These are phyloP conservation scores for Latrodectus hesperus DNA, from an alignment of 2,888 invertebrate genomes.

Conservation along the genomic window DNA sequence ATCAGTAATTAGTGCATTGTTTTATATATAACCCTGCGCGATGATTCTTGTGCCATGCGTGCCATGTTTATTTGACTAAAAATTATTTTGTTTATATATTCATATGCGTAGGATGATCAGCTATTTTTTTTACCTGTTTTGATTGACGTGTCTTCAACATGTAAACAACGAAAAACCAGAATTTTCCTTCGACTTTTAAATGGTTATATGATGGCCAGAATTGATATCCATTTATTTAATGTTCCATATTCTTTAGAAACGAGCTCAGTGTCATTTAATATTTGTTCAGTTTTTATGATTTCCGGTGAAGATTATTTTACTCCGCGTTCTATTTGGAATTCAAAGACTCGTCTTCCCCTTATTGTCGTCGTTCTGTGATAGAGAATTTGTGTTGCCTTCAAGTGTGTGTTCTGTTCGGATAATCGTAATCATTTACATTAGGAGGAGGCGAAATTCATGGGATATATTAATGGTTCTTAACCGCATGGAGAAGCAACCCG, in stretches of 20 bases:
- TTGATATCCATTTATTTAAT: constrained; percentile 9
- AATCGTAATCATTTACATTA: background rate
- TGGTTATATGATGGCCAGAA: constrained; percentile 29
- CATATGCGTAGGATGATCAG: too few relatives aligned
- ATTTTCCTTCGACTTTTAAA: background rate
- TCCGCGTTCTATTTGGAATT: constrained; percentile 51
- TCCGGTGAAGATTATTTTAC: constrained; percentile 60
- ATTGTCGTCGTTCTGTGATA: too few relatives aligned
- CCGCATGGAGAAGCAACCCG: constrained; percentile 51
- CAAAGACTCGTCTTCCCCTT: too few relatives aligned
- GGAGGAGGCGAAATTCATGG: constrained; percentile 5
- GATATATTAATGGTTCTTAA: constrained; percentile 60
- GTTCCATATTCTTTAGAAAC: constrained; percentile 30
- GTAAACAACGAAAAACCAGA: constrained; percentile 1
- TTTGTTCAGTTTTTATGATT: constrained; percentile 53
- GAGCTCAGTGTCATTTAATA: constrained; percentile 60
- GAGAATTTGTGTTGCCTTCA: too few relatives aligned
- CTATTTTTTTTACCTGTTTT: too few relatives aligned
- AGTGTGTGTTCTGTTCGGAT: background rate
- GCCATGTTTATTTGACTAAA: too few relatives aligned
- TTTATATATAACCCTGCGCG: too few relatives aligned
- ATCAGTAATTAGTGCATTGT: too few relatives aligned
- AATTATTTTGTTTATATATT: too few relatives aligned
- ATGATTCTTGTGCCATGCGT: too few relatives aligned
- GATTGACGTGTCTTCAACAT: background rate